Evolutionary conservation across 2,888 invertebrate genomes (phyloP).

Genomic region (Apotomis betuletana): DNA sequence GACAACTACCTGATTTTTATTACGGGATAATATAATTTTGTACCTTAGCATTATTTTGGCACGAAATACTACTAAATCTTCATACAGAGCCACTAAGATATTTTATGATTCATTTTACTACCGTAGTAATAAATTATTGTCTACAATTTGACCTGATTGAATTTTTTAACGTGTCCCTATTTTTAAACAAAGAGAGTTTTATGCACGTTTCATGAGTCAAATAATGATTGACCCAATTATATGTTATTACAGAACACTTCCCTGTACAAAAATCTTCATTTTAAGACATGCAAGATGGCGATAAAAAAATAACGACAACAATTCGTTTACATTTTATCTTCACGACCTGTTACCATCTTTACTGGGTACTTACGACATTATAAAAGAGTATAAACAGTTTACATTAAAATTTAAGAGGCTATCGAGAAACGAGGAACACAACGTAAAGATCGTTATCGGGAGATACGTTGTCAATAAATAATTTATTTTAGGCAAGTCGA

Average conservation of each 20-base stretch:
- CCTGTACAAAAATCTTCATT: conserved; percentile 28
- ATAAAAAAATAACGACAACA: conserved; percentile 21
- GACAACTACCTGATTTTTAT: conserved; percentile 14
- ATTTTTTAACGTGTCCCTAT: conserved; percentile 3
- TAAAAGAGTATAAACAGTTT: conserved; percentile 40
- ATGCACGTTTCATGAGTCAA: background rate
- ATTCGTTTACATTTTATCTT: conserved; percentile 28
- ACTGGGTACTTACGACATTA: conserved; percentile 29
- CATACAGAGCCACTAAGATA: conserved; percentile 15
- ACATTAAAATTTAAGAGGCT: conserved; percentile 33
- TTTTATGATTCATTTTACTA: conserved; percentile 24
- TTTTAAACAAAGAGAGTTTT: conserved; percentile 19
- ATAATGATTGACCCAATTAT: conserved; percentile 6
- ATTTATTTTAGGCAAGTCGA: conserved; percentile 28
- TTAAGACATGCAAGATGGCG: conserved; percentile 14
- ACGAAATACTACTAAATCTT: conserved; percentile 20
- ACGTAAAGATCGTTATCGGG: conserved; percentile 25
- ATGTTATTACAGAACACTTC: conserved; percentile 17
- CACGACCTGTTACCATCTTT: conserved; percentile 35
- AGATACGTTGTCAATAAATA: conserved; percentile 35
- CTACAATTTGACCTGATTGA: conserved; percentile 24
- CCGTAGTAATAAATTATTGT: conserved; percentile 25
- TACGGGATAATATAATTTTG: conserved; percentile 15
- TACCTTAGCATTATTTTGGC: conserved; percentile 32
- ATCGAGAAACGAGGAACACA: conserved; percentile 36